Evolutionary conservation across 2,888 invertebrate genomes (phyloP), one percentile per base, ranked within the genome.

Genomic region (Invenusta paracnida): DNA sequence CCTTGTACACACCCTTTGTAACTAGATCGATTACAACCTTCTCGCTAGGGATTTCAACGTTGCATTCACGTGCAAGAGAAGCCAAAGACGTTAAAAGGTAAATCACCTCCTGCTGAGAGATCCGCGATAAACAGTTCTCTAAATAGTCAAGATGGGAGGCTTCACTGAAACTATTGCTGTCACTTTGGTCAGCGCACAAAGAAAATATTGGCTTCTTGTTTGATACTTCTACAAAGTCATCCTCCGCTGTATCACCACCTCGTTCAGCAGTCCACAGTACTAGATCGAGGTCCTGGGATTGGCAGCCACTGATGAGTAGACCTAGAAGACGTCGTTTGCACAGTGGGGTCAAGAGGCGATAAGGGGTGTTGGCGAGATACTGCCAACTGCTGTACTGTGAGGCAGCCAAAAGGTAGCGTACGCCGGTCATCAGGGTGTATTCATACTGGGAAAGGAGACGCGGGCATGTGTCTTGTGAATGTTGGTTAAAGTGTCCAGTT

Each of bases 341-440:
- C 1, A 17, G 30, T 27, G 83, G 83, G 1, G 83, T 31, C 30
- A 83, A 25, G 30, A 83, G 2, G 1, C 31, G 66, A 27, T 48
- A 83, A n/a, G 83, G 31, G 0, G 48, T 23, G 48, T 83, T 48
- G 2, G 29, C 48, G 2, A 83, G 83, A 25, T 27, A 25, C 66
- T 83, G 83, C 66, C 83, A 83, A n/a, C 66, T 83, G 25, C 83
- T 31, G 5, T 83, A 48, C 2, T 48, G 83, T 1, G 30, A 31
- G 48, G 31, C 31, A 0, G n/a, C 66, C 23, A 83, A 1, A 0
- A 83, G 23, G n/a, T 31, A 31, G 23, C 66, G 31, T n/a, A 83
- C n/a, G 1, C 30, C 66, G 13, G 25, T 31, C 66, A 31, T 27
- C 17, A 23, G 48, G 29, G 48, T 28, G 2, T 25, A 29, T 31